Conservation (phyloP, 2,888 invertebrate genomes). For the Macropis europaea region DNA sequence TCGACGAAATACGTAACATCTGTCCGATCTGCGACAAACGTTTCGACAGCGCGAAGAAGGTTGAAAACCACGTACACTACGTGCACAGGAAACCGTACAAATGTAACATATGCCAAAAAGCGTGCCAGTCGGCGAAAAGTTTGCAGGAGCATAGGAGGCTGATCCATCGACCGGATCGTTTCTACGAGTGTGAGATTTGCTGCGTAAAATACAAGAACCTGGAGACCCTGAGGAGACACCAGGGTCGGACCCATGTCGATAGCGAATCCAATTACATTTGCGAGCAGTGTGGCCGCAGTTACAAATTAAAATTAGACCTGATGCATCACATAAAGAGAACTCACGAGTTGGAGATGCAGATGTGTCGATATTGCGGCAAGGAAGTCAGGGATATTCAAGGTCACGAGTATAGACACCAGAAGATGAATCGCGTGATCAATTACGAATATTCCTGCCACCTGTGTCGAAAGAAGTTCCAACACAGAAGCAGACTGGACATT, state of each 20-base stretch:
- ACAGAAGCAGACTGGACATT: constrained; percentile 65
- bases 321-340: constrained; percentile 58
- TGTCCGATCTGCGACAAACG: constrained; percentile 61
- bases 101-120: constrained; percentile 55
- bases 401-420: constrained; percentile 70
- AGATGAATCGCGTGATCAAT: constrained; percentile 40
- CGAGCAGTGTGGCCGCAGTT: constrained; percentile 63
- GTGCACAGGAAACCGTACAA: constrained; percentile 53
- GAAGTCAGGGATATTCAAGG: constrained; percentile 62
- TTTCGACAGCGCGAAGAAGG: constrained; percentile 41
- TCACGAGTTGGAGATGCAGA: constrained; percentile 50
- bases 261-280: constrained; percentile 53
- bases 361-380: constrained; percentile 70
- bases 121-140: constrained; percentile 47
- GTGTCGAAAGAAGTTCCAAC: constrained; percentile 66
- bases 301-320: constrained; percentile 62
- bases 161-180: constrained; percentile 62
- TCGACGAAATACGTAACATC: constrained; percentile 46
- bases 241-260: constrained; percentile 51
- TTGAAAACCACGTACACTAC: constrained; percentile 56
- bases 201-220: constrained; percentile 61
- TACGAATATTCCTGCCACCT: constrained; percentile 60
- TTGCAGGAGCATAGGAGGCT: constrained; percentile 64
- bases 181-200: constrained; percentile 64
- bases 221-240: constrained; percentile 58